Conservation (phyloP, 2,888 invertebrate genomes). For the Emmelina monodactyla region DNA sequence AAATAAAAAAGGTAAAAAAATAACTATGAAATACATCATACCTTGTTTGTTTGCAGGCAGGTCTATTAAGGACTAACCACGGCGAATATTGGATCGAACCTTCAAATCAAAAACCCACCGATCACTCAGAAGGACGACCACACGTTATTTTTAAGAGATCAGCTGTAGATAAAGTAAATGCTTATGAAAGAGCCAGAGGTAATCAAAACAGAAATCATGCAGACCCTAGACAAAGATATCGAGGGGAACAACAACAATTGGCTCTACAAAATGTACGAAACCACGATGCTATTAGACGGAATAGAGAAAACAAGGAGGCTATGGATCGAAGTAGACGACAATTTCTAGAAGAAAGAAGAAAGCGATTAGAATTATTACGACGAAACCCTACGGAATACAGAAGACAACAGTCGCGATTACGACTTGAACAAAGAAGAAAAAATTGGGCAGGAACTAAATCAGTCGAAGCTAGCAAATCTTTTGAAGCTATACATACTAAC, state of each 20-base stretch:
- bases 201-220: conserved; percentile 15
- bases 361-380: conserved; percentile 40
- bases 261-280: conserved; percentile 36
- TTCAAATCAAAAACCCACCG: conserved; percentile 56
- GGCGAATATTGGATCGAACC: conserved; percentile 80
- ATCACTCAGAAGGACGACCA: conserved; percentile 54
- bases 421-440: conserved; percentile 38
- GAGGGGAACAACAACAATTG: too few species aligned
- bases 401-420: conserved; percentile 33
- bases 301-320: conserved; percentile 69
- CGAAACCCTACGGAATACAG: conserved; percentile 46
- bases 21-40: too few species aligned
- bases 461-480: conserved; percentile 34
- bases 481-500: conserved; percentile 22
- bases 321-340: conserved; percentile 45
- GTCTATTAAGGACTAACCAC: conserved; percentile 70
- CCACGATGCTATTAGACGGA: conserved; percentile 53
- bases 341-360: conserved; percentile 40
- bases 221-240: conserved; percentile 22
- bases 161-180: conserved; percentile 60
- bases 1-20: too few species aligned
- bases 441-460: conserved; percentile 31
- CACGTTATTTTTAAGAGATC: conserved; percentile 75
- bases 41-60: conserved; percentile 56
- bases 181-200: conserved; percentile 44